Evolutionary conservation across 1,140 invertebrate genomes (phyloP).

Genomic region (Zaprionus vittiger): DNA sequence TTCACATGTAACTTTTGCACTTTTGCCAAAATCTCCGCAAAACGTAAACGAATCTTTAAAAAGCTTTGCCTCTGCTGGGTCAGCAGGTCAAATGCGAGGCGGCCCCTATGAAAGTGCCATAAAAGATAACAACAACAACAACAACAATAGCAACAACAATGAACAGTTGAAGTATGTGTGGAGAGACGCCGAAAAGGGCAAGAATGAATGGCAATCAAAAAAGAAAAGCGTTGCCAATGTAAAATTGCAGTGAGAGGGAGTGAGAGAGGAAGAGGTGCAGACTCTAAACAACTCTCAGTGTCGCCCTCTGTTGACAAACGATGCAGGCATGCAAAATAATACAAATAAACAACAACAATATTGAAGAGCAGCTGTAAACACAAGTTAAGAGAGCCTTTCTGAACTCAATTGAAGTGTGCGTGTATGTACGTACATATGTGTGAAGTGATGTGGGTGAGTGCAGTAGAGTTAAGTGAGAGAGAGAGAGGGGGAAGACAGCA

Average conservation of each 20-base stretch:
- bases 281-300: conserved; percentile 20
- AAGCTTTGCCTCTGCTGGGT: conserved; percentile 38
- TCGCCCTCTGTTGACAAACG: conserved; percentile 34
- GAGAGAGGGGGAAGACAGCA: neutral
- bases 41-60: conserved; percentile 47
- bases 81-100: conserved; percentile 46
- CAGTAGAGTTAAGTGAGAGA: neutral
- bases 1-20: conserved; percentile 12
- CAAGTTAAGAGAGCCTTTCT: conserved; percentile 11
- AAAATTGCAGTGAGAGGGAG: neutral
- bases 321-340: neutral
- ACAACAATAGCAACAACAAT: conserved; percentile 11
- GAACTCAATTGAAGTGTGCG: conserved; percentile 27
- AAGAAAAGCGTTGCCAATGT: neutral
- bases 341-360: conserved; percentile 33
- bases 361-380: conserved; percentile 5
- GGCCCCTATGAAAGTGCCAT: conserved; percentile 44
- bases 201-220: conserved; percentile 19
- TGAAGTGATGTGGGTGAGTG: conserved; percentile 44
- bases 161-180: conserved; percentile 30
- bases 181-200: conserved; percentile 18
- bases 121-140: conserved; percentile 25
- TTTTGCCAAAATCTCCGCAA: conserved; percentile 39
- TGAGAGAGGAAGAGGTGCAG: neutral
- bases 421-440: conserved; percentile 13